These are phyloP conservation scores for Potamilus streckersoni DNA, from an alignment of 1,140 invertebrate species.

Conservation along the genomic window DNA sequence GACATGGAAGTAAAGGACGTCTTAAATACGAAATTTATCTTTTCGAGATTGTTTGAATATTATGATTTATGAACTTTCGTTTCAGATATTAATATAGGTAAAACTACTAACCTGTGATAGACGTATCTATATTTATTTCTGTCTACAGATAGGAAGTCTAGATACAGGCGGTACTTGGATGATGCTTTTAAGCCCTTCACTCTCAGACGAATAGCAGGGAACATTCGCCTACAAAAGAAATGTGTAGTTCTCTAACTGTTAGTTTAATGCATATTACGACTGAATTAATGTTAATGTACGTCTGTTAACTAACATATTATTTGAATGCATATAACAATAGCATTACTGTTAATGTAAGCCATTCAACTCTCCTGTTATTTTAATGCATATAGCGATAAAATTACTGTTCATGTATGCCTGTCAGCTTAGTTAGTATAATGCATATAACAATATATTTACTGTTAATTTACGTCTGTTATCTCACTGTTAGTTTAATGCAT, in stretches of 20 bases:
- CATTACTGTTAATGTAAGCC: too few species aligned
- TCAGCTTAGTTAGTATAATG: too few species aligned
- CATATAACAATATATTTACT: too few species aligned
- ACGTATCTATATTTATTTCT: conserved; percentile 57
- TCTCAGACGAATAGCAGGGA: conserved; percentile 47
- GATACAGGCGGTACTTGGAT: conserved; percentile 33
- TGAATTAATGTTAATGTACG: too few species aligned
- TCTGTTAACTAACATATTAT: too few species aligned
- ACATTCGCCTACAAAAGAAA: conserved; percentile 51
- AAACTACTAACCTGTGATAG: conserved; percentile 51
- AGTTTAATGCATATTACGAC: too few species aligned
- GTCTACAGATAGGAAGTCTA: conserved; percentile 53
- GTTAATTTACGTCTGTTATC: too few species aligned
- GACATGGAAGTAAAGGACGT: neutral
- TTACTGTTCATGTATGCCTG: too few species aligned
- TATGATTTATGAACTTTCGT: neutral
- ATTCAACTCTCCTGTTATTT: too few species aligned
- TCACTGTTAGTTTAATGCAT: too few species aligned
- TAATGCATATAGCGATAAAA: too few species aligned
- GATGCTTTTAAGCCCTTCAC: conserved; percentile 44
- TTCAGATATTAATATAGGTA: neutral
- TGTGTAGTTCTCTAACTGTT: neutral
- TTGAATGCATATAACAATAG: too few species aligned
- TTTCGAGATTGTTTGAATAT: neutral
- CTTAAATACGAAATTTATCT: neutral